Evolutionary conservation across 2,113 vertebrate species (phyloP).

Genomic region (Aepyceros melampus): DNA sequence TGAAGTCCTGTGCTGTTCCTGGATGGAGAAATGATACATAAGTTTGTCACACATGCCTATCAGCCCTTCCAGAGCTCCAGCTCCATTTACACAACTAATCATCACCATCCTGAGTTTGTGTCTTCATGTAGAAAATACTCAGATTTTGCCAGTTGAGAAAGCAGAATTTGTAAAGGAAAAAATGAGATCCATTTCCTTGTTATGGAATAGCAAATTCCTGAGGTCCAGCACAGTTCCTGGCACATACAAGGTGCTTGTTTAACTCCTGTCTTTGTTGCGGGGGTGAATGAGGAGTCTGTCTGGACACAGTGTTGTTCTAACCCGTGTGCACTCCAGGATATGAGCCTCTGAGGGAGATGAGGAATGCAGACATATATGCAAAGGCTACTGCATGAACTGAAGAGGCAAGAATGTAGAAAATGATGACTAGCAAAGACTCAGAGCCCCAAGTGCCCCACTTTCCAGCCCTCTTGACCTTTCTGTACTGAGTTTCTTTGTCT

Average conservation of each 20-base stretch:
- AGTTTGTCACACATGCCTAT: not conserved
- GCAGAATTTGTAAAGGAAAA: not conserved
- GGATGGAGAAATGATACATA: not conserved
- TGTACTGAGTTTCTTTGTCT: not conserved
- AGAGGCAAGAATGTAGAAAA: not conserved
- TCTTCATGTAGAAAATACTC: not conserved
- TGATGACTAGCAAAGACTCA: not conserved
- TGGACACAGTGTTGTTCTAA: not conserved
- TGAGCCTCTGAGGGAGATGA: not conserved
- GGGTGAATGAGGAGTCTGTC: not conserved
- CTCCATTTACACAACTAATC: not conserved
- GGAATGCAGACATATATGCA: not conserved
- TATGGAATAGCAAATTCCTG: not conserved
- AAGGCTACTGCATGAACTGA: not conserved
- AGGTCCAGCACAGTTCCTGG: not conserved
- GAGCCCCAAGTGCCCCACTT: not conserved
- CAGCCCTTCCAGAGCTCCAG: not conserved
- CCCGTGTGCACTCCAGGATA: not conserved
- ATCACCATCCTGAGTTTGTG: not conserved
- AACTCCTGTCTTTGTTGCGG: not conserved
- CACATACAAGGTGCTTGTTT: not conserved
- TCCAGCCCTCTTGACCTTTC: not conserved
- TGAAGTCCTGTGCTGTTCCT: accelerated
- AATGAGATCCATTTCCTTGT: not conserved
- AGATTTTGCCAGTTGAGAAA: not conserved